Percentiles rank a stretch among this genome's conserved stretches.
phyloP scores from a whole-genome alignment of 1,140 invertebrate genomes.

The Rhopalosiphum maidis region DNA sequence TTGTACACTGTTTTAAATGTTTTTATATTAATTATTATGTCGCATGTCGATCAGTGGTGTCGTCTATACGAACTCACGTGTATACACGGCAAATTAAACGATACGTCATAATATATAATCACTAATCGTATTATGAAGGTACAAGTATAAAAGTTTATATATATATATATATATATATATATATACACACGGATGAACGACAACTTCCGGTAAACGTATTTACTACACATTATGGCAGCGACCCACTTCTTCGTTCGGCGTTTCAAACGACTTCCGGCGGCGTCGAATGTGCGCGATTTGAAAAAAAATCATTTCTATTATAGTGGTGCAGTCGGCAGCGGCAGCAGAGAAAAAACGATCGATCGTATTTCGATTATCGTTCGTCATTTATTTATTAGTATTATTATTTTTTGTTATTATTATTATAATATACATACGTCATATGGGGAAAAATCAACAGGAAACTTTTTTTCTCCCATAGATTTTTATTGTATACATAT shows the following conservation, averaged over 20 bases:
- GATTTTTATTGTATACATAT: background rate
- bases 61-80: background rate
- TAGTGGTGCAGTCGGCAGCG: background rate
- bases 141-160: background rate
- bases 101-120: slow-evolving; percentile 2
- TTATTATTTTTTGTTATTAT: background rate
- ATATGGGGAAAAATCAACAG: background rate
- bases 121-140: slow-evolving; percentile 3
- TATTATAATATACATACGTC: background rate
- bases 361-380: background rate
- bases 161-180: background rate
- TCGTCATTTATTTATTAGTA: background rate
- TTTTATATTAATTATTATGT: background rate
- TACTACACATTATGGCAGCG: background rate
- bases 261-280: background rate
- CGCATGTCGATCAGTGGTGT: background rate
- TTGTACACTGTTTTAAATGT: background rate
- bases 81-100: background rate
- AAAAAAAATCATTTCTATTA: background rate
- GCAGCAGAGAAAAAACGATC: background rate
- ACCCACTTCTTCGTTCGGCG: background rate
- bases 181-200: background rate
- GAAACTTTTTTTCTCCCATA: background rate
- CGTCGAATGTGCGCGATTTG: background rate
- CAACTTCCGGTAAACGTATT: background rate